Base-by-base conservation (phyloP, 1,140 invertebrate genomes). In the Anagrus nilaparvatae region DNA sequence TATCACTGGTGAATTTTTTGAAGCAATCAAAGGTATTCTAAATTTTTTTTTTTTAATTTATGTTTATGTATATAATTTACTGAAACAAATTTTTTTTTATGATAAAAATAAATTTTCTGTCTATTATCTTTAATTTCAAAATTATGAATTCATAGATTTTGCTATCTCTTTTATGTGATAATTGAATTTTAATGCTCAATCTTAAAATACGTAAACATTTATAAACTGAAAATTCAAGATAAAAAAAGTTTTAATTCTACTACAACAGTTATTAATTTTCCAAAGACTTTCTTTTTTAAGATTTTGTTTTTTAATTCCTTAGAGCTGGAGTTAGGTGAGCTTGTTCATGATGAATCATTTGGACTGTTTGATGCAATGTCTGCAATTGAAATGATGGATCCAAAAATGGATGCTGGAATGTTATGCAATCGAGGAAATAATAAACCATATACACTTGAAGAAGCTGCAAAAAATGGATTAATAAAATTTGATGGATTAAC, bases 341-440 rank as follows among this genome's bases (percentile, higher is more conserved):
- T 96, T 9, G 65, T 93, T 10, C 88, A 94, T 58, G 88, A 94
- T 75, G 82, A 87, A 37, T 63, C 87, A 14, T 93, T 98, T 77
- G 91, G 91, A 1, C 67, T 97, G 14, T 96, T 96, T 73, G 95
- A 98, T 67, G 94, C 94, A 0, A 98, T 98, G 95, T 96, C 92
- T 8, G 95, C 95, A 1, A 97, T 98, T 59, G 95, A 97, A 67
- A 96, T 98, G 88, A 97, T 97, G 94, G 94, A 98, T 68, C 92
- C 93, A 1, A 98, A 98, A 76, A 98, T 98, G 95, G 95, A 98
- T 75, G 92, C 92, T 29, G 94, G 94, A 17, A 97, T 98, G 92
- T 65, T 92, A 50, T 95, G 91, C 59, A 96, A 97, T 66, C 74
- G 86, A 56, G 82, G 82, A 8, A 79, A 79, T 49, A 79, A 84